Base-by-base conservation (phyloP, 2,888 invertebrate genomes). In the Drosophila putrida region DNA sequence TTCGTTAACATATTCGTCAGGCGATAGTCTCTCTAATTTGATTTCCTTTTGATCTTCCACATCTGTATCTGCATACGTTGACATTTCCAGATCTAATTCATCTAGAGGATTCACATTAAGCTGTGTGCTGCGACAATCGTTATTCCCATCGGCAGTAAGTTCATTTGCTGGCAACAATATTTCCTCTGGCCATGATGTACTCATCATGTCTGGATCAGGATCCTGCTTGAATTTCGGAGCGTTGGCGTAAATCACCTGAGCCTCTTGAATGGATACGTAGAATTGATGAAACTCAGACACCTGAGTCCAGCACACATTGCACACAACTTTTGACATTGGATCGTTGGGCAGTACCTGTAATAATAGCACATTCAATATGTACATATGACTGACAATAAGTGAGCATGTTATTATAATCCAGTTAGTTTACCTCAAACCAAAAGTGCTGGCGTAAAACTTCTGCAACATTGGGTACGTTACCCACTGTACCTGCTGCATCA, bases 301-400 rank as follows among this genome's bases (percentile, higher is more conserved):
- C 63, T 90, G 90, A n/a, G 81, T 76, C 92, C 92, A 92, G 68
- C 92, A 92, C n/a, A 80, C 75, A 50, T 85, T 81, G 66, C 92
- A 92, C 57, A 92, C 89, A 31, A 88, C 86, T 47, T 88, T 90
- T 4, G 90, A 86, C 63, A 89, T 78, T 6, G 74, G 77, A 78
- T 92, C 90, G 65, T 89, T 83, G 9, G 86, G 78, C 72, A 83
- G 68, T 0, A 90, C 88, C 92, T 92, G 33, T 0, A 51, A 55
- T 20, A 20, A 20, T 20, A 44, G 39, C 20, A 54, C 28, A 36
- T 15, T 31, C 36, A 28, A 31, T 33, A n/a, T 46, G 35, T 6
- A 28, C 0, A 35, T 33, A 15, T 47, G 9, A 9, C 9, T n/a
- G 8, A n/a, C 41, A 9, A 6, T n/a, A 10, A n/a, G 38, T 49